These are phyloP conservation scores for Aphidius gifuensis DNA, from an alignment of 1,140 invertebrate species.

Conservation along the genomic window DNA sequence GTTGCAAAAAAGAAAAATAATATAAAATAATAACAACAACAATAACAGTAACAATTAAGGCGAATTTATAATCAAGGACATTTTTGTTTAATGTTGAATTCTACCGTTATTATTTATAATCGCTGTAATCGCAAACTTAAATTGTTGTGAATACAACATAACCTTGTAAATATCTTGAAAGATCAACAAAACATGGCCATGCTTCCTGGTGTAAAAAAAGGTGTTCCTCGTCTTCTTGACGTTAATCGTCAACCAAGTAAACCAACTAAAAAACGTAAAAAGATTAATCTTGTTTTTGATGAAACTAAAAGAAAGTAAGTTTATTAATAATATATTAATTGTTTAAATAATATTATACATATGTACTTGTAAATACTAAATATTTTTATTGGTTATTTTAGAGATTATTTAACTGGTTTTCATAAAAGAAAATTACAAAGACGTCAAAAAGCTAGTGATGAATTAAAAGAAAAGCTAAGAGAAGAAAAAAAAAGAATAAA, in stretches of 20 bases:
- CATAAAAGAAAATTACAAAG: slow-evolving; percentile 72
- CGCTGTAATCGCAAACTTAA: too few species aligned
- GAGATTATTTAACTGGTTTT: slow-evolving; percentile 74
- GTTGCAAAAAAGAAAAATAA: too few species aligned
- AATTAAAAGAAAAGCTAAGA: slow-evolving; percentile 67
- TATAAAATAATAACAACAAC: too few species aligned
- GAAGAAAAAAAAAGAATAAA: slow-evolving; percentile 72
- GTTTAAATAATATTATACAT: slow-evolving; percentile 5
- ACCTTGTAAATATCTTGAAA: slow-evolving; percentile 7
- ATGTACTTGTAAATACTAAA: slow-evolving; percentile 6
- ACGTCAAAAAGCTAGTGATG: slow-evolving; percentile 67
- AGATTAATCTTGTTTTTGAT: slow-evolving; percentile 61
- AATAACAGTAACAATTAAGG: too few species aligned
- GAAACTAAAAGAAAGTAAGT: slow-evolving; percentile 60
- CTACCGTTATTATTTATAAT: too few species aligned
- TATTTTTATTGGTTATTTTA: slow-evolving; percentile 34
- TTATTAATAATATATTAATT: slow-evolving; percentile 16
- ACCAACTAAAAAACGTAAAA: slow-evolving; percentile 44
- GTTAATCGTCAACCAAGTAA: slow-evolving; percentile 33
- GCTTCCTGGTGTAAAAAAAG: slow-evolving; percentile 16
- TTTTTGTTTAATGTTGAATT: too few species aligned
- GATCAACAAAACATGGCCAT: slow-evolving; percentile 14
- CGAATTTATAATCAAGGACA: too few species aligned
- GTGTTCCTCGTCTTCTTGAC: slow-evolving; percentile 31
- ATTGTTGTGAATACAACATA: not conserved